These are phyloP conservation scores for Hirudinaria manillensis DNA, from an alignment of 2,888 invertebrate species.

Conservation along the genomic window DNA sequence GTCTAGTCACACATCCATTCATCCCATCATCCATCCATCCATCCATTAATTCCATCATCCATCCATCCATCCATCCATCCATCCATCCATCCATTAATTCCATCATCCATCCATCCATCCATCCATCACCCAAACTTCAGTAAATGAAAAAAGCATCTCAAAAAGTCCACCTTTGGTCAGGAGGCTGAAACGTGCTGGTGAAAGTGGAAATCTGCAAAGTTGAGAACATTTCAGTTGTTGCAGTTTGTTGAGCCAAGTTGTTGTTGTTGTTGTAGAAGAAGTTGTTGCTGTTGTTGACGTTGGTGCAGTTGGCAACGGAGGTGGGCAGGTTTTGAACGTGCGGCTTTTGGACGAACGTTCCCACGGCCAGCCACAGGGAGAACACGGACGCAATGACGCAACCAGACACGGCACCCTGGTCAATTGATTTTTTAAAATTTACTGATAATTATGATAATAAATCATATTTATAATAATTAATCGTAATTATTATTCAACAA, in stretches of 20 bases:
- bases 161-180: no score
- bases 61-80: no score
- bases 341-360: constrained; percentile 37
- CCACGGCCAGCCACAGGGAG: constrained; percentile 40
- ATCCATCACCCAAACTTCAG: no score
- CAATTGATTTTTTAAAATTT: neutral
- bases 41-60: no score
- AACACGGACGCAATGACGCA: constrained; percentile 36
- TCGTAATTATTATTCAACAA: neutral
- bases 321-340: constrained; percentile 33
- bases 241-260: neutral
- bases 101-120: no score
- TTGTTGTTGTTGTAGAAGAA: constrained; percentile 23
- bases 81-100: no score
- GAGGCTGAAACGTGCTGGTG: neutral
- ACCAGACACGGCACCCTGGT: constrained; percentile 39
- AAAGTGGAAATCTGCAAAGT: neutral
- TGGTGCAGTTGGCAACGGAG: constrained; percentile 26
- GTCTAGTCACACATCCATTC: no score
- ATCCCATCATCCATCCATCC: no score
- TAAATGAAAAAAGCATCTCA: no score
- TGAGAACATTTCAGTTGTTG: neutral
- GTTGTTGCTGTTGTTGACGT: constrained; percentile 28
- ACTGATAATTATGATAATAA: neutral
- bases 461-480: no score